Percentiles rank a stretch among this genome's conserved stretches.
Conservation (phyloP, 2,888 invertebrate genomes). For the Cylindroiulus punctatus region DNA sequence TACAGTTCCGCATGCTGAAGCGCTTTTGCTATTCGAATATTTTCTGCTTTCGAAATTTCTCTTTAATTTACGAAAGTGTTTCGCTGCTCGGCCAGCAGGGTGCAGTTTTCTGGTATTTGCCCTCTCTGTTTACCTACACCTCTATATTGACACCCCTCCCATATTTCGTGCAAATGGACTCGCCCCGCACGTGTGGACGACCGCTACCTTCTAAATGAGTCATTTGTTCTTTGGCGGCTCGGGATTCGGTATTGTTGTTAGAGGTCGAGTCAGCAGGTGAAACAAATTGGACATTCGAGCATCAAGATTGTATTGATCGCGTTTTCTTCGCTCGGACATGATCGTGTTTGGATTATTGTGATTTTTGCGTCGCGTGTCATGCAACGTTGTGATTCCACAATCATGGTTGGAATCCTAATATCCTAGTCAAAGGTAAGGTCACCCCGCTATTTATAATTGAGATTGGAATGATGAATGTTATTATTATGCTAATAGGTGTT, state of each 20-base stretch:
- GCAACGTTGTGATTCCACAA: not conserved
- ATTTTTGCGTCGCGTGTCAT: not conserved
- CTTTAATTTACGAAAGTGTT: no score
- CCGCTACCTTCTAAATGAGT: not conserved
- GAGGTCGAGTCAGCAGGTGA: not conserved
- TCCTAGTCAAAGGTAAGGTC: not conserved
- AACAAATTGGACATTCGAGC: not conserved
- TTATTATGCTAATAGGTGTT: no score
- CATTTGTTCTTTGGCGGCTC: not conserved
- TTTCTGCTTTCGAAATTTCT: no score
- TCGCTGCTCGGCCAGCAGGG: no score
- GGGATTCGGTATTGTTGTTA: not conserved
- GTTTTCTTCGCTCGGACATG: not conserved
- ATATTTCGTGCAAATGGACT: no score
- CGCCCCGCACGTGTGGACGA: not conserved
- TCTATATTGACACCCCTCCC: not conserved
- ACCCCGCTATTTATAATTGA: not conserved
- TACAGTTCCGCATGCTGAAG: no score
- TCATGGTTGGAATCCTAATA: not conserved
- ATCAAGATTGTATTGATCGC: not conserved
- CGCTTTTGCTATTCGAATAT: no score
- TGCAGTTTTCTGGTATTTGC: no score
- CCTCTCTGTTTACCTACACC: no score
- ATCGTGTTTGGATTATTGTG: constrained; percentile 21
- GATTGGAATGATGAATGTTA: no score